Conservation (phyloP, 2,797 vertebrate species). For the Mormyrus proboscirostris region DNA sequence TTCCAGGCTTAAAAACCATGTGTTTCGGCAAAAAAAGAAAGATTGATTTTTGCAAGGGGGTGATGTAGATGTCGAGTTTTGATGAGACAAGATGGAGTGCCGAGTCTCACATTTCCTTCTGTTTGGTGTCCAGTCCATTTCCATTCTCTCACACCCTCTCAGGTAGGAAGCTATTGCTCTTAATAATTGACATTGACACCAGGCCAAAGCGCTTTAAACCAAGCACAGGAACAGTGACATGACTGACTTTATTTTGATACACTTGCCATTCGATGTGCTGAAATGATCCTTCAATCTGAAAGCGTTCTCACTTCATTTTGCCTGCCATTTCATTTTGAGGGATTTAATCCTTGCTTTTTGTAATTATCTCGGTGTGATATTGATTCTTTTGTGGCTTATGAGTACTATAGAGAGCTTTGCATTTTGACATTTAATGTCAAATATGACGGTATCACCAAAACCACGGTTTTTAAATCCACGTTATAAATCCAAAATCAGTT, state of each 20-base stretch:
- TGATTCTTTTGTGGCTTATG: background rate
- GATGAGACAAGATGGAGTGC: background rate
- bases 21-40: background rate
- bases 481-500: background rate
- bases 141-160: background rate
- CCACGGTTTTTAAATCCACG: background rate
- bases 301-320: background rate
- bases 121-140: background rate
- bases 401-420: background rate
- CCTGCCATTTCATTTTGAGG: conserved; percentile 18
- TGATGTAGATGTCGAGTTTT: background rate
- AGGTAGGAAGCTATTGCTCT: background rate
- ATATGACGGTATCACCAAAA: background rate
- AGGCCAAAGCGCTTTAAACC: background rate
- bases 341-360: conserved; percentile 5
- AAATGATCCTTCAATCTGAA: conserved; percentile 4
- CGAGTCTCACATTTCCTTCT: background rate
- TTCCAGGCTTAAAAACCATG: background rate
- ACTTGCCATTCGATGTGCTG: background rate
- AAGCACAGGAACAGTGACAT: background rate
- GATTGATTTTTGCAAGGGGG: background rate
- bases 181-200: conserved; percentile 16
- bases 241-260: background rate
- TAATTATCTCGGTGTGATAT: background rate
- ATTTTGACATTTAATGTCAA: background rate